phyloP scores from a whole-genome alignment of 2,888 invertebrate species.

The Callyntrura guangdongensis region DNA sequence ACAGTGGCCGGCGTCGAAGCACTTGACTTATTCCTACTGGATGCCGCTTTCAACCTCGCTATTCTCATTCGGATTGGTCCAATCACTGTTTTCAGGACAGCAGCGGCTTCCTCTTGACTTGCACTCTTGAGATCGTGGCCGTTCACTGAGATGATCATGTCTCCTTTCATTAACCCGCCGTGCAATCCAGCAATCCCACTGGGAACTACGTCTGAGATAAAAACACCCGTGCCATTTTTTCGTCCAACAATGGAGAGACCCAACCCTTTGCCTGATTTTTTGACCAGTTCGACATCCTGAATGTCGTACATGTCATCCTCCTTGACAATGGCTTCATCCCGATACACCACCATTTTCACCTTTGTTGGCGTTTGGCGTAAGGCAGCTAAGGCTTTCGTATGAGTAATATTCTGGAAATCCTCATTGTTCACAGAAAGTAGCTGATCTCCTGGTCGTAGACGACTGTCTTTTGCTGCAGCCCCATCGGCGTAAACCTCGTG shows the following conservation, averaged over 20 bases:
- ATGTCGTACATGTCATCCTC: conserved; percentile 90
- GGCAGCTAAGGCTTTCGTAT: conserved; percentile 93
- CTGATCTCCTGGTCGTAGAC: conserved; percentile 96
- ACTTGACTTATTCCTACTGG: conserved; percentile 78
- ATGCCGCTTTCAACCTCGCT: conserved; percentile 92
- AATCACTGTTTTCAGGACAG: conserved; percentile 94
- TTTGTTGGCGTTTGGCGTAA: conserved; percentile 92
- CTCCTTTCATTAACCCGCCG: conserved; percentile 96
- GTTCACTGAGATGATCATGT: conserved; percentile 95
- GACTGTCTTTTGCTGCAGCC: conserved; percentile 95
- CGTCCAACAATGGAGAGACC: conserved; percentile 94
- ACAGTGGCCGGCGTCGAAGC: conserved; percentile 81
- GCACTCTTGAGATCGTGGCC: conserved; percentile 92
- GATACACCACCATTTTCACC: conserved; percentile 93
- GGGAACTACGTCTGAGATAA: conserved; percentile 95
- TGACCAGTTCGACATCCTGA: conserved; percentile 93
- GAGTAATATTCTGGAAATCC: conserved; percentile 92
- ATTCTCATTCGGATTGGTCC: conserved; percentile 94
- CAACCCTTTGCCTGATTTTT: conserved; percentile 95
- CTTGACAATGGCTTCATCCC: conserved; percentile 87
- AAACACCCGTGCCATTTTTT: conserved; percentile 93
- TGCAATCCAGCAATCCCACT: conserved; percentile 88
- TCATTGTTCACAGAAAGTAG: conserved; percentile 95
- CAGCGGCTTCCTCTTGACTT: conserved; percentile 92
- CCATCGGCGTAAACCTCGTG: conserved; percentile 97